phyloP scores from a whole-genome alignment of 2,888 invertebrate species.

The Gerris lacustris region DNA sequence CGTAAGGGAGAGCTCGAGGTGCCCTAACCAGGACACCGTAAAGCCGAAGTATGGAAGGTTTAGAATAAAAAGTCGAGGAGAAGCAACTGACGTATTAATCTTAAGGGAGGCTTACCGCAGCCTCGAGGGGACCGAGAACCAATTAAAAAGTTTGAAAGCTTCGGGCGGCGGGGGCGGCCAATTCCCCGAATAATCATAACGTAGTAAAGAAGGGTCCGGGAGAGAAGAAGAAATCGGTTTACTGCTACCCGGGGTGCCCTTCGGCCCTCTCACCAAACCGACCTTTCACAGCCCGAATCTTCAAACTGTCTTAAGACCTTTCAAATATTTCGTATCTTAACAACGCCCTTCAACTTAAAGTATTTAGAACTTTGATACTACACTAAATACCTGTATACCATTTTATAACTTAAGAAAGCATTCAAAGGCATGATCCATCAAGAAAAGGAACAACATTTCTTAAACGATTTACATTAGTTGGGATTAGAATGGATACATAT shows the following conservation, averaged over 20 bases:
- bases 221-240: not conserved
- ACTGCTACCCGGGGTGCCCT: not conserved
- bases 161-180: not conserved
- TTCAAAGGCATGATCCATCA: no score
- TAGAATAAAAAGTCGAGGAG: not conserved
- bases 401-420: no score
- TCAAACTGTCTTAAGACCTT: no score
- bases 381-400: no score
- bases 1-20: no score
- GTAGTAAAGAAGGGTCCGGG: not conserved
- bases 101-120: not conserved
- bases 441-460: no score
- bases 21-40: not conserved
- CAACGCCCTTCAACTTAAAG: no score
- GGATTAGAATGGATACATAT: no score
- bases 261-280: not conserved
- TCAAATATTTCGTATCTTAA: no score
- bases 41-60: not conserved
- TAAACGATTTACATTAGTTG: no score
- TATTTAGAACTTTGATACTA: no score
- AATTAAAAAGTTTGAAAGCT: conserved; percentile 3
- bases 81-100: conserved; percentile 3
- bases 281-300: no score
- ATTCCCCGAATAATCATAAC: conserved; percentile 5
- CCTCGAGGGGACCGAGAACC: not conserved